phyloP scores from a whole-genome alignment of 2,113 vertebrate species.

The Albula goreensis region DNA sequence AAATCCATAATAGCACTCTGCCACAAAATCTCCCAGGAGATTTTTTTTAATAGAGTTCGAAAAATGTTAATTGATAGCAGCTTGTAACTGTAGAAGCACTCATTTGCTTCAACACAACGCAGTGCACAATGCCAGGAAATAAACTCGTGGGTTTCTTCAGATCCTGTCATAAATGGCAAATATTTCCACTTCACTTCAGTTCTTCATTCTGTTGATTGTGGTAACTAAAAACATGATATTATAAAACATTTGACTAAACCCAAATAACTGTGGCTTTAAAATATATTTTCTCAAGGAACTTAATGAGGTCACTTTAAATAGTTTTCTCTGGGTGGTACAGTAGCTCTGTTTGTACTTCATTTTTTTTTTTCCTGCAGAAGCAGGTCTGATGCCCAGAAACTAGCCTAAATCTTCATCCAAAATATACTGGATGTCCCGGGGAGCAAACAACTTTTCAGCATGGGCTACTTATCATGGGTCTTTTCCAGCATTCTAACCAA shows the following conservation, averaged over 20 bases:
- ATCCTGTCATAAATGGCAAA: background rate
- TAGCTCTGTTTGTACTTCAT: slow-evolving; percentile 12
- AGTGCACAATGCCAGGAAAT: background rate
- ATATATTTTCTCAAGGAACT: slow-evolving; percentile 26
- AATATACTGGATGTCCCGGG: slow-evolving; percentile 25
- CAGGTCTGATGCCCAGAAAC: slow-evolving; percentile 9
- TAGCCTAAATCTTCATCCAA: slow-evolving; percentile 19
- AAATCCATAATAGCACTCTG: background rate
- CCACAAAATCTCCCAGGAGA: background rate
- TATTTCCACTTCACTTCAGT: slow-evolving; percentile 17
- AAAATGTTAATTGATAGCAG: slow-evolving; percentile 61
- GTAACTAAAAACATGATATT: slow-evolving; percentile 17
- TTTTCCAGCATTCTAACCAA: slow-evolving; percentile 39
- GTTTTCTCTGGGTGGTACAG: slow-evolving; percentile 23
- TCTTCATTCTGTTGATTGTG: slow-evolving; percentile 9
- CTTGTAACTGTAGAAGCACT: slow-evolving; percentile 39
- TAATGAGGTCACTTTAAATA: slow-evolving; percentile 24
- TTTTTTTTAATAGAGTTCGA: slow-evolving; percentile 35
- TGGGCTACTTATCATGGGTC: slow-evolving; percentile 24
- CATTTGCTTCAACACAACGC: background rate
- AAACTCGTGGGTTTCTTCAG: background rate
- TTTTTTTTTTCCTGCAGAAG: background rate
- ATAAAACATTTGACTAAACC: slow-evolving; percentile 17
- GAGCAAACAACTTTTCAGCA: background rate
- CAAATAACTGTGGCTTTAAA: slow-evolving; percentile 17